phyloP scores from a whole-genome alignment of 2,888 invertebrate genomes.

The Microctonus hyperodae region DNA sequence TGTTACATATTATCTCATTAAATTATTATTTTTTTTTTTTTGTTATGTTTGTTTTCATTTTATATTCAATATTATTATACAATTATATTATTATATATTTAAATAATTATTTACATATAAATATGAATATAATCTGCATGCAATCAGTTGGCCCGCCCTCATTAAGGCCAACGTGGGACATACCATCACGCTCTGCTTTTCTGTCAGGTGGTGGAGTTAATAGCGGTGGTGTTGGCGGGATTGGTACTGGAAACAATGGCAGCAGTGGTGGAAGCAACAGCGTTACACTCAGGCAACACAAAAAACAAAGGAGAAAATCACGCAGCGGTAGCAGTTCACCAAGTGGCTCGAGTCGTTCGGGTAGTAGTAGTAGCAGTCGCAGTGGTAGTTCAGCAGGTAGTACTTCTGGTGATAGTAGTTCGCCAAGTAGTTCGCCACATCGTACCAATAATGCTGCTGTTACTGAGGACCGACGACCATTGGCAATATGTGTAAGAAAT shows the following conservation, averaged over 20 bases:
- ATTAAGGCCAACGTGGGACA: slow-evolving; percentile 60
- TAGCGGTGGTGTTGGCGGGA: slow-evolving; percentile 60
- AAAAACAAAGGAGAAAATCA: slow-evolving; percentile 60
- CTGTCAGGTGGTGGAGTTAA: slow-evolving; percentile 63
- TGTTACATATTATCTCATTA: neutral
- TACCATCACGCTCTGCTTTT: slow-evolving; percentile 42
- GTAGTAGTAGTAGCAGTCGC: slow-evolving; percentile 64
- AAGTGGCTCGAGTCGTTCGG: slow-evolving; percentile 65
- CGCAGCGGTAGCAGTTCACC: slow-evolving; percentile 60
- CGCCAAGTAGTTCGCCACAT: slow-evolving; percentile 67
- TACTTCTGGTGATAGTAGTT: slow-evolving; percentile 66
- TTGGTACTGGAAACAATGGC: slow-evolving; percentile 65
- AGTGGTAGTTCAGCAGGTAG: slow-evolving; percentile 67
- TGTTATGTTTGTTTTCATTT: neutral
- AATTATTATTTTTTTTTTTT: slow-evolving; percentile 2
- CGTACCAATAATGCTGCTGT: slow-evolving; percentile 64
- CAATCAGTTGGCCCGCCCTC: slow-evolving; percentile 30
- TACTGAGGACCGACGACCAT: slow-evolving; percentile 77
- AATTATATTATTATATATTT: neutral
- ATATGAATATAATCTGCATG: slow-evolving; percentile 20
- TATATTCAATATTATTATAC: neutral
- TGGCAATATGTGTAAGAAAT: slow-evolving; percentile 91
- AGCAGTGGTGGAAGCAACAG: slow-evolving; percentile 55
- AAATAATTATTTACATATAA: slow-evolving; percentile 5
- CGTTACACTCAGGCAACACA: slow-evolving; percentile 63